Evolutionary conservation across 2,113 vertebrate genomes (phyloP), one percentile per base, ranked within the genome.

Genomic region (Archocentrus centrarchus): DNA sequence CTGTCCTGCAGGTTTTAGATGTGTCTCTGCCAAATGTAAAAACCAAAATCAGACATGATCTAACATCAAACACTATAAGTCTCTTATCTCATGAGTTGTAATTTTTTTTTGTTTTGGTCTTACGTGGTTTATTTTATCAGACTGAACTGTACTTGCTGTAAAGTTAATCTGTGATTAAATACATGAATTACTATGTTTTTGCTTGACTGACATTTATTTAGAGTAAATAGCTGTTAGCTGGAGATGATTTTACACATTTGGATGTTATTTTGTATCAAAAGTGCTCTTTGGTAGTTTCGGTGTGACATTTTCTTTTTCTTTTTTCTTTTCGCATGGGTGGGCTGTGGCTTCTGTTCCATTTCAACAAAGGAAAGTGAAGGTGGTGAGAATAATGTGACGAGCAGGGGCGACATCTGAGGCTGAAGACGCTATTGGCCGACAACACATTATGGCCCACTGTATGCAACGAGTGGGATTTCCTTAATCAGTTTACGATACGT

Each of bases 381-480:
- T n/a, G 82, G 85, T 47, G 66, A 39, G 41, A 11, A 17, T 7
- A 35, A 22, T 18, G 47, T 84, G 86, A 92, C 32, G 66, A 79
- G 44, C 30, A 1, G 55, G 30, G 41, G 41, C 10, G 22, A 53
- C 22, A 66, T 55, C 1, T 58, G 47, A 47, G 41, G 15, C n/a
- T 9, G 4, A 75, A 59, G 17, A 41, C 17, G 22, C 3, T 11
- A 22, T 77, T 75, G 24, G 30, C 44, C 18, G 44, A 15, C 75
- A 70, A 11, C 58, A 47, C 24, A 3, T 20, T 32, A 50, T 35
- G n/a, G 44, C 44, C 58, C 68, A 32, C 79, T 79, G 64, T 80
- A 30, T 58, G 15, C 68, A 77, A 41, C 2, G 7, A 86, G 89
- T 93, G 88, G 90, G 87, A 60, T 90, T 91, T 89, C 87, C 84